Evolutionary conservation across 2,113 vertebrate species (phyloP).

Genomic region (Chamaea fasciata): DNA sequence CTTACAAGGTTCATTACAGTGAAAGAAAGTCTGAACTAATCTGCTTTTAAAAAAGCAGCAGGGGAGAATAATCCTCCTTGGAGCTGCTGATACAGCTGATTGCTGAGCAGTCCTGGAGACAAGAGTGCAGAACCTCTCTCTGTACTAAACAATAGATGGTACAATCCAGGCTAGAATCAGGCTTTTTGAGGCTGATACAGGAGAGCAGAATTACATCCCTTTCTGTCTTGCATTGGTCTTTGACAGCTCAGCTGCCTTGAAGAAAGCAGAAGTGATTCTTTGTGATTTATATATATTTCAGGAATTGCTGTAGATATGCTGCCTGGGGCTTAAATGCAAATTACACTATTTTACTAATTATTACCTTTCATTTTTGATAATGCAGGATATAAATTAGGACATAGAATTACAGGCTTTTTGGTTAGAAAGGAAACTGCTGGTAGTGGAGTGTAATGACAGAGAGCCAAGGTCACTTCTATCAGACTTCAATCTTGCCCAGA

Average conservation of each 20-base stretch:
- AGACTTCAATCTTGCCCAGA: not conserved
- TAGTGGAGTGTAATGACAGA: not conserved
- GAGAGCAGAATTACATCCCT: not conserved
- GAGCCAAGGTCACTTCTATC: slow-evolving; percentile 20
- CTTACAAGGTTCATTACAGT: slow-evolving; percentile 54
- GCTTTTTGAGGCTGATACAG: not conserved
- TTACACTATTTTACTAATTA: slow-evolving; percentile 9
- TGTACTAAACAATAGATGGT: not conserved
- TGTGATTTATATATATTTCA: not conserved
- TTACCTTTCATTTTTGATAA: slow-evolving; percentile 7
- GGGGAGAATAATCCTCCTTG: slow-evolving; percentile 37
- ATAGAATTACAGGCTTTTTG: not conserved
- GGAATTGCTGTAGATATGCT: slow-evolving; percentile 5
- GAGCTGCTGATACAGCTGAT: slow-evolving; percentile 24
- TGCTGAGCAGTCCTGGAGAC: slow-evolving; percentile 1
- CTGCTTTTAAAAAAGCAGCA: slow-evolving; percentile 57
- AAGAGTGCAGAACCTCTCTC: not conserved
- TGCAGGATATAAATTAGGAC: not conserved
- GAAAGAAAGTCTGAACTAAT: slow-evolving; percentile 76
- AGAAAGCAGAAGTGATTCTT: not conserved
- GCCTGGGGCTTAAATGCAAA: slow-evolving; percentile 27
- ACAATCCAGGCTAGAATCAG: not conserved
- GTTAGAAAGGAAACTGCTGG: not conserved
- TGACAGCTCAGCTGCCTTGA: not conserved
- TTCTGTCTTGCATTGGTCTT: not conserved